Base-by-base conservation (phyloP, 2,113 vertebrate species). In the Mirza zaza region DNA sequence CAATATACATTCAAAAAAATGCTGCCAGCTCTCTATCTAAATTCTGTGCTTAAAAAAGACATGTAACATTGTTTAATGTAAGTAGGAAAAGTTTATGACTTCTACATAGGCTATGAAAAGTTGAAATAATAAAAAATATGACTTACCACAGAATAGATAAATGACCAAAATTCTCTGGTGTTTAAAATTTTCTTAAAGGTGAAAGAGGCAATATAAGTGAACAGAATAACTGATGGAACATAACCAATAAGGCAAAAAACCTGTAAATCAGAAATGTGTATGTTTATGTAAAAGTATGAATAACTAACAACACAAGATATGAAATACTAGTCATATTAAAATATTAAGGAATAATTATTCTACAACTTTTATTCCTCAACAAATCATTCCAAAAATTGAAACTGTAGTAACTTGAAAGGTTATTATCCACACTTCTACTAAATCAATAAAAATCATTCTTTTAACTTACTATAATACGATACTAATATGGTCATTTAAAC, bases 101-200 rank as follows among this genome's bases (percentile, higher is more conserved):
- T 84, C 89, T 85, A 87, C 65, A 32, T 52, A 85, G 76, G 2
- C 42, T n/a, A 36, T 7, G 45, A 52, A 23, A 57, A 6, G 0
- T 0, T 48, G 70, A 29, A 61, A 71, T 20, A 13, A 65, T 50
- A 42, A 27, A 20, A 89, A 92, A 76, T 27, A 0, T 52, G 12
- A 98, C 99, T 99, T 98, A 99, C 99, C 99, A 99, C 99, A 98
- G 99, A 99, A 97, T 99, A 99, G 93, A 99, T 98, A 86, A 99
- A 99, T 0, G 99, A 99, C 98, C 99, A 99, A 97, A 99, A 99
- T 89, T 99, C 99, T 87, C 99, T 99, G 7, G 99, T 99, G 97
- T 99, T 99, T 97, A 99, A 99, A 96, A 99, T 98, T 96, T 99
- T 99, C 29, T 97, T 98, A 88, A 99, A 99, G 7, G 99, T 99